Evolutionary conservation across 2,888 invertebrate genomes (phyloP).

Genomic region (Coremacera marginata): DNA sequence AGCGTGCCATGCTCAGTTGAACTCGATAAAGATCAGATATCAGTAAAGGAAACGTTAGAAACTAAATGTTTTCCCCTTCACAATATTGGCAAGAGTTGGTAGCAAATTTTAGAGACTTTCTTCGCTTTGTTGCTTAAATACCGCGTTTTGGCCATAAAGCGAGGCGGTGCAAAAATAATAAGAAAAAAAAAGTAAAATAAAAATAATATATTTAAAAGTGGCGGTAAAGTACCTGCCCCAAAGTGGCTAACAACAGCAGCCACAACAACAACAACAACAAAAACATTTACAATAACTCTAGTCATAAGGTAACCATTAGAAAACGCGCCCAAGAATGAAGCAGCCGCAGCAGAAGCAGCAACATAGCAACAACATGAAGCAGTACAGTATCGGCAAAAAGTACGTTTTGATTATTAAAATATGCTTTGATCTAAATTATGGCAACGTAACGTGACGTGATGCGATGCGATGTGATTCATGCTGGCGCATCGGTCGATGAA

Average conservation of each 20-base stretch:
- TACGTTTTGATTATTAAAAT: conserved; percentile 36
- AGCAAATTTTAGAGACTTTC: conserved; percentile 19
- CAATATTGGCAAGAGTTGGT: conserved; percentile 6
- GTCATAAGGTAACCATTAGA: conserved; percentile 27
- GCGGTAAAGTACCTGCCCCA: conserved; percentile 21
- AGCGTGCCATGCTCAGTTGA: conserved; percentile 20
- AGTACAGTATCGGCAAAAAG: conserved; percentile 55
- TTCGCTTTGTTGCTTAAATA: conserved; percentile 20
- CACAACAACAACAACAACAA: background rate
- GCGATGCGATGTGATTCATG: conserved; percentile 33
- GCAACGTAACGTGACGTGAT: conserved; percentile 31
- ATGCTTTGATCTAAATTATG: conserved; percentile 36
- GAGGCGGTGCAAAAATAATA: background rate
- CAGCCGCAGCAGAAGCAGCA: background rate
- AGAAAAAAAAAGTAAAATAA: no score
- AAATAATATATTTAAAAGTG: background rate
- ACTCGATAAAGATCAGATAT: conserved; percentile 28
- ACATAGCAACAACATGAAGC: background rate
- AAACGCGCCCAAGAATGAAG: conserved; percentile 8
- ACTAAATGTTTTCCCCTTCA: background rate
- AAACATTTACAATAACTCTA: conserved; percentile 1
- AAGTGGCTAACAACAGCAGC: background rate
- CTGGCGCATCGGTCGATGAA: conserved; percentile 50
- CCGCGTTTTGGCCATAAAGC: background rate
- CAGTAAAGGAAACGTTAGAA: conserved; percentile 9